Conservation (phyloP, 35 echinoderm and acorn worm species). For the Eucidaris tribuloides region DNA sequence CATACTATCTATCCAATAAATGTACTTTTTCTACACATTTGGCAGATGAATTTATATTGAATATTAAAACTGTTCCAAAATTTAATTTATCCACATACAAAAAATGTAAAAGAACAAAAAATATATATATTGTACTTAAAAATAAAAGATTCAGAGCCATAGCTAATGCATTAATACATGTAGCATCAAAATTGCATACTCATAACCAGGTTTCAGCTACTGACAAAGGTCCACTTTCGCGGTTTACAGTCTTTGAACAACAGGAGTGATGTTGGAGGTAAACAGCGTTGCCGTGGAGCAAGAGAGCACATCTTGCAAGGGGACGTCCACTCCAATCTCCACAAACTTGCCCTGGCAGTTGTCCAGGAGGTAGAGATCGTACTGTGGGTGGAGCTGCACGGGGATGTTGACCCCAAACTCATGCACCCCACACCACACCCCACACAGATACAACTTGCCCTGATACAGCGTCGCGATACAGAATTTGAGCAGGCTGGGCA, state of each 20-base stretch:
- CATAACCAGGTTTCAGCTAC: too few species aligned
- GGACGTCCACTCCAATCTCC: slow-evolving; percentile 54
- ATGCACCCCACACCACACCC: slow-evolving; percentile 64
- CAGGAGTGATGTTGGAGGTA: slow-evolving; percentile 12
- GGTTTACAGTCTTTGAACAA: slow-evolving; percentile 12
- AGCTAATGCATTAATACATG: too few species aligned
- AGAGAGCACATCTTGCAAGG: slow-evolving; percentile 47
- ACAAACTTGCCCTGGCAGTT: not conserved
- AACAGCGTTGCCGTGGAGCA: slow-evolving; percentile 48
- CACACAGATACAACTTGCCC: slow-evolving; percentile 57
- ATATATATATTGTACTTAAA: too few species aligned
- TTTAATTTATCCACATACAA: too few species aligned
- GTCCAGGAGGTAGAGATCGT: slow-evolving; percentile 55
- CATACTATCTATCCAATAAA: too few species aligned
- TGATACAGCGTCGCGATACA: slow-evolving; percentile 41
- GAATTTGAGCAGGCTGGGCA: slow-evolving; percentile 48
- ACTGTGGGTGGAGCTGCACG: slow-evolving; percentile 49
- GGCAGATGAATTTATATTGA: too few species aligned
- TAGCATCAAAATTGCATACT: too few species aligned
- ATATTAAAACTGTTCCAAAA: too few species aligned
- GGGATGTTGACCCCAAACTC: slow-evolving; percentile 54
- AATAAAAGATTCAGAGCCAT: too few species aligned
- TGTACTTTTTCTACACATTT: too few species aligned
- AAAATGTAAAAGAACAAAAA: too few species aligned
- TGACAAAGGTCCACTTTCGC: too few species aligned